phyloP scores from a whole-genome alignment of 2,888 invertebrate species.

The Microdon myrmicae region DNA sequence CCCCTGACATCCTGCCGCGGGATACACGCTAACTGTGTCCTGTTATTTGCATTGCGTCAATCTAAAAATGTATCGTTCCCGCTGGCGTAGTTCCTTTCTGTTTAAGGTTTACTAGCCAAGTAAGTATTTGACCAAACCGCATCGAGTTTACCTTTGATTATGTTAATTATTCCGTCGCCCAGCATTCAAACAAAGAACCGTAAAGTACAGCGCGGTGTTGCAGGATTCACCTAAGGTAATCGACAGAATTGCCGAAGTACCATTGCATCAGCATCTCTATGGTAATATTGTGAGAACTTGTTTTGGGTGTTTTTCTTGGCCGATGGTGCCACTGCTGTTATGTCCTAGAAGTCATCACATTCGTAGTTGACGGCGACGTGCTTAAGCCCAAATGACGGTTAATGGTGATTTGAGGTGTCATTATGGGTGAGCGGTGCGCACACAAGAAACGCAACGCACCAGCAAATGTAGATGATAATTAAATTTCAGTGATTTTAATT shows the following conservation, averaged over 20 bases:
- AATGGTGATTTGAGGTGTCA: constrained; percentile 49
- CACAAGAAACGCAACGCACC: no score
- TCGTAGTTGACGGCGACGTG: constrained; percentile 22
- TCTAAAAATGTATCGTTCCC: constrained; percentile 24
- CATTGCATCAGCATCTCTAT: no score
- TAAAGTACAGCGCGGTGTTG: no score
- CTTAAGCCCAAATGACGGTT: constrained; percentile 41
- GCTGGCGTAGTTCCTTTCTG: constrained; percentile 22
- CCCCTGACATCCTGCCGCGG: constrained; percentile 11
- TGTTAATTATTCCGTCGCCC: constrained; percentile 45
- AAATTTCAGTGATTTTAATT: constrained; percentile 44
- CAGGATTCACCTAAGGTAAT: no score
- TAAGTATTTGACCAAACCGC: constrained; percentile 18
- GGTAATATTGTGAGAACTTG: constrained; percentile 18
- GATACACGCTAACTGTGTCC: constrained; percentile 3
- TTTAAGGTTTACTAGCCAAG: not conserved
- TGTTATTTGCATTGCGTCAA: constrained; percentile 11
- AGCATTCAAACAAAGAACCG: no score
- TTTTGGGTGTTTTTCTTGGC: constrained; percentile 5
- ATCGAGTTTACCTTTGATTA: constrained; percentile 49
- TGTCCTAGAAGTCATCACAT: constrained; percentile 1
- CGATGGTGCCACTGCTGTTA: no score
- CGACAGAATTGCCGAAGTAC: no score
- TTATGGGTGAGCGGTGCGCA: constrained; percentile 16
- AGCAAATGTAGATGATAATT: constrained; percentile 32